Percentiles rank a stretch among this genome's conserved stretches.
Evolutionary conservation across 1,140 invertebrate genomes (phyloP).

Genomic region (Trichoplusia ni): DNA sequence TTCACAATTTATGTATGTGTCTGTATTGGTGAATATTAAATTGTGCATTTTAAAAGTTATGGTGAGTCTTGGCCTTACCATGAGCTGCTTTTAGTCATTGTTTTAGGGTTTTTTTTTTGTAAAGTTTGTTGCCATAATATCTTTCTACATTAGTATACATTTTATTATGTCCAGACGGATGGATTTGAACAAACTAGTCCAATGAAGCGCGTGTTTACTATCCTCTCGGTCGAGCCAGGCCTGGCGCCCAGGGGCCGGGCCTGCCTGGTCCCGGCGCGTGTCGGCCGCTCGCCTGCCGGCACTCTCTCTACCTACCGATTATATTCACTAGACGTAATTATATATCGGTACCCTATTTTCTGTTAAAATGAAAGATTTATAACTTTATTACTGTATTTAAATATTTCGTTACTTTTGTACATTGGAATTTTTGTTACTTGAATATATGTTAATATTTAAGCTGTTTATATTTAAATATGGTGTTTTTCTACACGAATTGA

Average conservation of each 20-base stretch:
- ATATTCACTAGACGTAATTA: constrained; percentile 39
- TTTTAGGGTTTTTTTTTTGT: constrained; percentile 77
- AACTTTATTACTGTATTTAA: constrained; percentile 69
- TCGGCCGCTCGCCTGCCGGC: constrained; percentile 23
- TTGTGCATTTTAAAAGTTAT: constrained; percentile 78
- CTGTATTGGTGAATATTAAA: constrained; percentile 81
- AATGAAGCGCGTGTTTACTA: constrained; percentile 59
- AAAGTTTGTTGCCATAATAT: constrained; percentile 81
- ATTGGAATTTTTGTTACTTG: constrained; percentile 75
- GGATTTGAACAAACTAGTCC: constrained; percentile 80
- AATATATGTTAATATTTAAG: constrained; percentile 78
- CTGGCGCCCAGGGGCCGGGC: constrained; percentile 35
- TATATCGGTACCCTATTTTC: constrained; percentile 57
- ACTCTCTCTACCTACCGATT: constrained; percentile 37
- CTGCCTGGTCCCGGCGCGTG: constrained; percentile 22
- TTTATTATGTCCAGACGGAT: constrained; percentile 72
- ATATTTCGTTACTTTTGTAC: constrained; percentile 77
- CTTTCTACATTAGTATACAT: constrained; percentile 80
- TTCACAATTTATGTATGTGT: constrained; percentile 81
- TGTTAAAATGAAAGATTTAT: constrained; percentile 68
- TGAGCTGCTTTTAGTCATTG: constrained; percentile 80
- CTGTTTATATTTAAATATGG: constrained; percentile 73
- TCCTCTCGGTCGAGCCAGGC: constrained; percentile 46
- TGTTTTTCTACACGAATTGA: constrained; percentile 74
- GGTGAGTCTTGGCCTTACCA: constrained; percentile 66